These are phyloP conservation scores for Henricia sp. DNA, from an alignment of 53 echinoderm and acorn worm genomes.

Conservation along the genomic window DNA sequence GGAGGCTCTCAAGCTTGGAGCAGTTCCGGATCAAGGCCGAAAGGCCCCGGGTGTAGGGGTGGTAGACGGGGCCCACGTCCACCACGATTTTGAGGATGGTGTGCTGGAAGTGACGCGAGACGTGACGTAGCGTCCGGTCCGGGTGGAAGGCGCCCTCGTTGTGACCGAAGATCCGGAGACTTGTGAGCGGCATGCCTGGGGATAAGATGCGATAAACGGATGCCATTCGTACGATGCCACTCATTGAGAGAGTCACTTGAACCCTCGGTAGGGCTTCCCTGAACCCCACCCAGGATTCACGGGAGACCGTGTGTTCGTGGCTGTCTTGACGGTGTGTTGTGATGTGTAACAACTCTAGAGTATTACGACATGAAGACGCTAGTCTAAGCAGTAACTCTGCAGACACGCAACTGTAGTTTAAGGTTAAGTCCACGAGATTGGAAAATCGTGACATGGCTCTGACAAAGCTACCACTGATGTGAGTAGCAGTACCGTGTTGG, in stretches of 20 bases:
- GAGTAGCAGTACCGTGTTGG: constrained; percentile 54
- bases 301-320: constrained; percentile 70
- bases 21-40: constrained; percentile 69
- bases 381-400: constrained; percentile 68
- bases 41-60: constrained; percentile 70
- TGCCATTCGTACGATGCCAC: constrained; percentile 66
- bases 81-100: constrained; percentile 70
- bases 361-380: constrained; percentile 16
- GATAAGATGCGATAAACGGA: constrained; percentile 79
- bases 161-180: constrained; percentile 79
- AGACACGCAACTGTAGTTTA: constrained; percentile 85
- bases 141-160: constrained; percentile 90
- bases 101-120: constrained; percentile 73
- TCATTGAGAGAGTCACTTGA: constrained; percentile 68
- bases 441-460: constrained; percentile 59
- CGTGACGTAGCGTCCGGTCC: constrained; percentile 72
- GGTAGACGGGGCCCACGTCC: constrained; percentile 86
- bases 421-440: constrained; percentile 61
- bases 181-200: constrained; percentile 75
- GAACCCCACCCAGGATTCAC: constrained; percentile 75
- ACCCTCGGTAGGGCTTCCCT: constrained; percentile 55
- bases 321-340: constrained; percentile 73
- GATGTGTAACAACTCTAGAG: constrained; percentile 68
- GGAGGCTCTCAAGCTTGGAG: constrained; percentile 63
- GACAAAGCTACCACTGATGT: constrained; percentile 57